Conservation (phyloP, 2,797 vertebrate species). For the Enteromius unitaeniatus region DNA sequence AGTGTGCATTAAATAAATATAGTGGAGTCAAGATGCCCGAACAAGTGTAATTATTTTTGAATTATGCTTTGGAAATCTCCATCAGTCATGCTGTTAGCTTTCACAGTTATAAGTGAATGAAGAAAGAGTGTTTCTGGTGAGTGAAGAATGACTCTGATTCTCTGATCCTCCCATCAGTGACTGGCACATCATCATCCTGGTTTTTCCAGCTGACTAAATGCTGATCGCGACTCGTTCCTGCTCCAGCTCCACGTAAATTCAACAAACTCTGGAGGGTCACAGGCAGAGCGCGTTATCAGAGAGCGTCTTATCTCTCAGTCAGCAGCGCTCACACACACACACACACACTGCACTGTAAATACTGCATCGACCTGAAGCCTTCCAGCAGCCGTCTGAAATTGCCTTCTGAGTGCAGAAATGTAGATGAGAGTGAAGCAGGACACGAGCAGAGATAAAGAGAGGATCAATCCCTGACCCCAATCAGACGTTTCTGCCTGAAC, state of each 20-base stretch:
- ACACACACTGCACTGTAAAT: slow-evolving; percentile 70
- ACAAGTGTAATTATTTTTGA: background rate
- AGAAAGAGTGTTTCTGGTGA: background rate
- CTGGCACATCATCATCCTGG: slow-evolving; percentile 76
- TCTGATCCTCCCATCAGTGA: slow-evolving; percentile 52
- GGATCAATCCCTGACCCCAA: slow-evolving; percentile 2
- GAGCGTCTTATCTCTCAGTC: slow-evolving; percentile 76
- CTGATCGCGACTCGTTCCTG: slow-evolving; percentile 71
- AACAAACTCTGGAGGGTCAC: slow-evolving; percentile 72
- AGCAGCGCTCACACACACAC: slow-evolving; percentile 72
- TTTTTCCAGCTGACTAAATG: slow-evolving; percentile 73
- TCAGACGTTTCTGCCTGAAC: background rate
- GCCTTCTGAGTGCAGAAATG: slow-evolving; percentile 70
- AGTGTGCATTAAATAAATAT: background rate
- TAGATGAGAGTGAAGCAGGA: slow-evolving; percentile 74
- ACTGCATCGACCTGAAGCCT: slow-evolving; percentile 74
- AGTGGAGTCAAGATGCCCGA: background rate
- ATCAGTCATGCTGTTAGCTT: background rate
- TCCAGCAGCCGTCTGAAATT: slow-evolving; percentile 75
- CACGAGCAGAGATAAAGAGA: slow-evolving; percentile 77
- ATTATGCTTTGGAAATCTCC: background rate
- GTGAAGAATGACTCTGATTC: background rate
- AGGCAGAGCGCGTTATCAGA: slow-evolving; percentile 77
- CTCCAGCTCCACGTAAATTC: slow-evolving; percentile 67
- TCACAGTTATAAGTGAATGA: too few species aligned